phyloP scores from a whole-genome alignment of 2,113 vertebrate species.

The Catagonus wagneri region DNA sequence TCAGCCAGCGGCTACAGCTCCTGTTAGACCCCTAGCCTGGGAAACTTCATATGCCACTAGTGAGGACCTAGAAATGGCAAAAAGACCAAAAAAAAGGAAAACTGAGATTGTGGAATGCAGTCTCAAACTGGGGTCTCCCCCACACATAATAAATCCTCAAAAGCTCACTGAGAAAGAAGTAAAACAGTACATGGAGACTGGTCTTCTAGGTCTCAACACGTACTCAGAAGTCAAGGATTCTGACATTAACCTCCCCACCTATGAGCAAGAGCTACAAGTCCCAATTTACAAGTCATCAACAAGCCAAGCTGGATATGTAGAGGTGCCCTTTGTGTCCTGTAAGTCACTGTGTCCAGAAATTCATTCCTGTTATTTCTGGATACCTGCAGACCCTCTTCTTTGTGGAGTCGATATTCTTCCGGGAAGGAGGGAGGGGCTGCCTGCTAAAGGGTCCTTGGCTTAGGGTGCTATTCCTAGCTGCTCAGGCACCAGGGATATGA shows the following conservation, averaged over 20 bases:
- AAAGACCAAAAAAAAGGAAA: too few relatives aligned
- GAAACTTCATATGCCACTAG: too few relatives aligned
- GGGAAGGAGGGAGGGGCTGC: background rate
- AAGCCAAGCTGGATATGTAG: background rate
- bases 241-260: background rate
- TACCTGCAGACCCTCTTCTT: background rate
- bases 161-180: background rate
- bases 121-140: background rate
- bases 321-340: background rate
- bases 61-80: too few relatives aligned
- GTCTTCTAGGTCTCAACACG: background rate
- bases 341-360: background rate
- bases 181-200: fast-evolving
- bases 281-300: background rate
- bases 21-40: too few relatives aligned
- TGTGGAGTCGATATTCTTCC: background rate
- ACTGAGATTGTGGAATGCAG: background rate
- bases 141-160: background rate
- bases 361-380: background rate
- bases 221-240: background rate
- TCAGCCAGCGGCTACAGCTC: too few relatives aligned
- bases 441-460: background rate
- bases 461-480: background rate
- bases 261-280: background rate
- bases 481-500: background rate